Evolutionary conservation across 2,113 vertebrate species (phyloP), one percentile per base, ranked within the genome.

Genomic region (Seriola quinqueradiata): DNA sequence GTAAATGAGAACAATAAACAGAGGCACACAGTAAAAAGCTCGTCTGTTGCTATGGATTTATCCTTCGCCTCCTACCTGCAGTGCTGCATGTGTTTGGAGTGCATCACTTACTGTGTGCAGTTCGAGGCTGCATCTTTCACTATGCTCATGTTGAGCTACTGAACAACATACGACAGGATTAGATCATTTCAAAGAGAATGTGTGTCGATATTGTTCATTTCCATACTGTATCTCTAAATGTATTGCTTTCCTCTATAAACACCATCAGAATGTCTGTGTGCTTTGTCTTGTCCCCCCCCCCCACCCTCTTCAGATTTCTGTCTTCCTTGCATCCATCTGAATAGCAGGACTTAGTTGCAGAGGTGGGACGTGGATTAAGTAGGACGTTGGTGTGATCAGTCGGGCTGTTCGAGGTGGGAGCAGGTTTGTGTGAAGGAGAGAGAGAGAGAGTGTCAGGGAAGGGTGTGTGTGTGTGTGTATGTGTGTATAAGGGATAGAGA

Each of bases 1-100:
- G 61, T 75, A 86, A 70, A 79, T 34, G 50, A 78, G 77, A 81
- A 83, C 50, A 84, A 86, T 64, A 76, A 77, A 77, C 25, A 68
- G 44, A 77, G 32, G 38, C 44, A 69, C 79, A 63, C 25, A 55
- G 16, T 46, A 36, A 59, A 82, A 76, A 63, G 28, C 50, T 50
- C 16, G 34, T 50, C 28, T 54, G 32, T 72, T 68, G 52, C 55
- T 63, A 7, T 64, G 64, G 65, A 58, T 87, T 68, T 61, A 50
- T 61, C 14, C 42, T 54, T 86, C 68, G 48, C 32, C 52, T 77
- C 52, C 70, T 74, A 16, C 59, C 57, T 82, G 71, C 77, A 73
- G 44, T 77, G 74, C 50, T 82, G 71, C 82, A 77, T 68, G 46
- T 36, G 9, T 83, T 50, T 38, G 21, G 12, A 64, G 17, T 38